Percentiles rank a stretch among this genome's conserved stretches.
These are phyloP conservation scores for zebrafish (Danio rerio) DNA, from an alignment of 2,113 vertebrate genomes.

Conservation along the genomic window DNA sequence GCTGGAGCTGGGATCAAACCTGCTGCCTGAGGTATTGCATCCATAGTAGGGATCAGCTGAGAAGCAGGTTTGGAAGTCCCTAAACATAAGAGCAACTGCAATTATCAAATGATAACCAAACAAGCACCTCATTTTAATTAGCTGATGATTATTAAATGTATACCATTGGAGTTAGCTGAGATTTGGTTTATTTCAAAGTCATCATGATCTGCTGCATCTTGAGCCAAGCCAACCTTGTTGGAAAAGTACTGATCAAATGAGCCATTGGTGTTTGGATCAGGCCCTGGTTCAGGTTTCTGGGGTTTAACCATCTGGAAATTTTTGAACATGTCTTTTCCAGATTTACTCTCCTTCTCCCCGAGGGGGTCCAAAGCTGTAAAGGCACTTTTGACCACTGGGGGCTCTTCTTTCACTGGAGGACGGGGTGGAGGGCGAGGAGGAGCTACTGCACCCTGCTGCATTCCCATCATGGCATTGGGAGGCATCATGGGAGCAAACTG, in stretches of 20 bases:
- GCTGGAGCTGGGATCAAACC: conserved; percentile 9
- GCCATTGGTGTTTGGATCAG: conserved; percentile 66
- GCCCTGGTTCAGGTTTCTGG: conserved; percentile 80
- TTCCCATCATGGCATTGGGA: conserved; percentile 57
- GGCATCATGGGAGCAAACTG: conserved; percentile 70
- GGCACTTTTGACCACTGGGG: conserved; percentile 82
- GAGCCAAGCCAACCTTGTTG: conserved; percentile 80
- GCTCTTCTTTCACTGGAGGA: conserved; percentile 74
- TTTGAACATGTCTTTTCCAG: conserved; percentile 94
- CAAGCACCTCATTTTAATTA: too few relatives aligned
- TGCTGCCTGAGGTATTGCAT: conserved; percentile 49
- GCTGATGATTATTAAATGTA: not conserved
- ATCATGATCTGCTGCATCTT: conserved; percentile 76
- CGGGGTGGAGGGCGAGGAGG: conserved; percentile 85
- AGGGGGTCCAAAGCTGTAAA: conserved; percentile 93
- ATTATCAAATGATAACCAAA: not conserved
- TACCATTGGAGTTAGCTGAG: conserved; percentile 72
- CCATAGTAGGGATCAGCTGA: conserved; percentile 60
- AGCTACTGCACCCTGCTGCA: conserved; percentile 56
- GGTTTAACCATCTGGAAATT: conserved; percentile 91
- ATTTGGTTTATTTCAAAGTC: conserved; percentile 81
- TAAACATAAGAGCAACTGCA: conserved; percentile 55
- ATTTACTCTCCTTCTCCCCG: conserved; percentile 88
- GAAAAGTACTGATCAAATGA: conserved; percentile 81
- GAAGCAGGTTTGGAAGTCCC: conserved; percentile 75